Percentiles rank a stretch among this genome's conserved stretches.
Evolutionary conservation across 2,888 invertebrate species (phyloP).

Genomic region (Hirtodrosophila confusa): DNA sequence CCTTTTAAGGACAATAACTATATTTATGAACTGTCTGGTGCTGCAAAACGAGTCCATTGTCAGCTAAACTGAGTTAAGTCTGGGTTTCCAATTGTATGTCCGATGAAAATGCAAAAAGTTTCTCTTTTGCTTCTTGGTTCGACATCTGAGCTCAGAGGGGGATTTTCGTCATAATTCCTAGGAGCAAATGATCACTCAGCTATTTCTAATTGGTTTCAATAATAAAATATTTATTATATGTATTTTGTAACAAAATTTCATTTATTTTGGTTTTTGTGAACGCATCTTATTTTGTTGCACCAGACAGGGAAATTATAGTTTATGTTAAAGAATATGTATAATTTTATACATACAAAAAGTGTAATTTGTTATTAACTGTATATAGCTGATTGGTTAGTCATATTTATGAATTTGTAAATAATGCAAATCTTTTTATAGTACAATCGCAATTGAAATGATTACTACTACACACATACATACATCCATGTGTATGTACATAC

Average conservation of each 20-base stretch:
- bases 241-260: not conserved
- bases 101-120: not conserved
- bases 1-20: not conserved
- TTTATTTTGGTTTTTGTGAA: not conserved
- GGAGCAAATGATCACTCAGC: too few relatives aligned
- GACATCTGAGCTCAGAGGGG: too few relatives aligned
- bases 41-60: conserved; percentile 7
- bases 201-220: too few relatives aligned
- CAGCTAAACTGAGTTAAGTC: not conserved
- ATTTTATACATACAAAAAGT: conserved; percentile 10
- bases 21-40: conserved; percentile 32
- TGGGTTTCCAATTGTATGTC: not conserved
- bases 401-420: too few relatives aligned
- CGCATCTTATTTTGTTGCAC: conserved; percentile 10
- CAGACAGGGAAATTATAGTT: conserved; percentile 22
- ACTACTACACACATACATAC: too few relatives aligned
- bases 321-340: conserved; percentile 11
- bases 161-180: too few relatives aligned
- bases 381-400: too few relatives aligned
- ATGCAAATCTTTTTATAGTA: too few relatives aligned
- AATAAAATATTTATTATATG: not conserved
- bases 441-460: too few relatives aligned
- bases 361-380: too few relatives aligned
- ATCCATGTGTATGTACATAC: not conserved
- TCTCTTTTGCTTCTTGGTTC: not conserved